Base-by-base conservation (phyloP, 2,888 invertebrate genomes). In the Hemicrepidius hirtus region DNA sequence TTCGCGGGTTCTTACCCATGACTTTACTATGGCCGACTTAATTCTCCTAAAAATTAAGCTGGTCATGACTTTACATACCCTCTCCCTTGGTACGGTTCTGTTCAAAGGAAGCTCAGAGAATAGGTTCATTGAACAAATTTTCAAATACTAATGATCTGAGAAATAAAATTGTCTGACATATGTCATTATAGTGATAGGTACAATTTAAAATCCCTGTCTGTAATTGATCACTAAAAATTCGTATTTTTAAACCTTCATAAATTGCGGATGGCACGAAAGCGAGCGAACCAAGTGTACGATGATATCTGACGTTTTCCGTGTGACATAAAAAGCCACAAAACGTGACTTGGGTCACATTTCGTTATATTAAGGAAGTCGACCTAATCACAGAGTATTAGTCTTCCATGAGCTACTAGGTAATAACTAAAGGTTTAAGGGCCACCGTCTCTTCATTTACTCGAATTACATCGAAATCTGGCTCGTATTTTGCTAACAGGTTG, bases 251-350 rank as follows among this genome's bases (percentile, higher is more conserved):
- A 59, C 32, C 24, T 67, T 59, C 67, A 57, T 67, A 67, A 66
- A 59, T 67, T 67, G 46, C 46, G 44, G 44, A 59, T 35, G 55
- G 41, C 67, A 57, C 32, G 67, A 57, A 57, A 24, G 32, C 55
- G 49, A 65, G 55, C 40, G 41, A 24, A 64, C 65, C 40, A 32
- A 57, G 46, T 67, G 44, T 46, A 35, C 67, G 67, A 59, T 59
- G 67, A 67, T 67, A 67, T 67, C 67, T 67, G 41, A 59, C 59
- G 67, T 57, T 57, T 46, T 59, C 57, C 59, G 28, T 55, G 50
- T 59, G 57, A 67, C 55, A 55, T 67, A 67, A 67, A 67, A 67
- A 57, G 57, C 67, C 67, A 59, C 67, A 67, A 57, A 67, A 67
- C 67, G 67, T 67, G 67, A 67, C 67, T 59, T 49, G 37, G 41